Conservation (phyloP, 2,113 vertebrate genomes). For the Thinocorus orbignyianus region DNA sequence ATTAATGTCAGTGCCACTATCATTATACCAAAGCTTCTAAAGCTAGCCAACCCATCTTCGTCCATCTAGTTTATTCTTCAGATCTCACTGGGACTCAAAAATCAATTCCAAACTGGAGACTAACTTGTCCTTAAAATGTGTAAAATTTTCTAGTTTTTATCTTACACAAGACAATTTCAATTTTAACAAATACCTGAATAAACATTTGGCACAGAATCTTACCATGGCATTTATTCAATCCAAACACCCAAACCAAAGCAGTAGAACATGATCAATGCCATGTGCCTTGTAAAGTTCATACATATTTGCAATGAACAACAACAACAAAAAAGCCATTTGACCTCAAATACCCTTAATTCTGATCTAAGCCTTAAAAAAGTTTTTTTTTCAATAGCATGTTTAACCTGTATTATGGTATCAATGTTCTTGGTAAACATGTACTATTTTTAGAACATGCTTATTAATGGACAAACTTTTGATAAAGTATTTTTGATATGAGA, state of each 20-base stretch:
- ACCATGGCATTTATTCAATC: neutral
- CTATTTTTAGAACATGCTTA: neutral
- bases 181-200: neutral
- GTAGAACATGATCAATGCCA: neutral
- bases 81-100: neutral
- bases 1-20: neutral
- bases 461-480: neutral
- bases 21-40: neutral
- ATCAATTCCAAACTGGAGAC: neutral
- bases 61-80: neutral
- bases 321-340: accelerated
- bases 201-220: neutral
- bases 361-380: neutral
- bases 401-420: neutral
- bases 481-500: neutral
- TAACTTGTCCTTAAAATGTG: neutral
- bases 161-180: neutral
- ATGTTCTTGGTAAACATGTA: neutral
- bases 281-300: neutral
- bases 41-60: neutral
- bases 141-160: neutral
- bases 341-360: neutral
- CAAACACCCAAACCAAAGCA: neutral
- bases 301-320: neutral
- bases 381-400: neutral